Conservation (phyloP, 2,888 invertebrate genomes). For the Drosophila paranaensis region DNA sequence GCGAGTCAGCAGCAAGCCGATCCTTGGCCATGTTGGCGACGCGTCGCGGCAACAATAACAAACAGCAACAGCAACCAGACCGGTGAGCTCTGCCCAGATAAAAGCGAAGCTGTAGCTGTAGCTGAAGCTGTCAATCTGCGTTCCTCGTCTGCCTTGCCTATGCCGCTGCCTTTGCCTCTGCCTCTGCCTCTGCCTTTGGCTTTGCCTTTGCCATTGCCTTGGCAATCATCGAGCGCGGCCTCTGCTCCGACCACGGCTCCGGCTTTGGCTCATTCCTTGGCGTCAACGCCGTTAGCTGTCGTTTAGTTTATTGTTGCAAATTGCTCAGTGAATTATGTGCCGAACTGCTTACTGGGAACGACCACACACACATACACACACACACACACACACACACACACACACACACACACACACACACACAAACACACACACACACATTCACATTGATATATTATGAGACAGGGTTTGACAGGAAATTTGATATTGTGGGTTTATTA, state of each 20-base stretch:
- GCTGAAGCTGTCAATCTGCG: slow-evolving; percentile 69
- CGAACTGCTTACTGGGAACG: slow-evolving; percentile 72
- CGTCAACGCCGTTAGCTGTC: slow-evolving; percentile 78
- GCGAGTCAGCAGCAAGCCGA: slow-evolving; percentile 50
- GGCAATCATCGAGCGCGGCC: slow-evolving; percentile 32
- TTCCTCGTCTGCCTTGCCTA: slow-evolving; percentile 51
- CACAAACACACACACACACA: slow-evolving; percentile 42
- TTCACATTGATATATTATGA: slow-evolving; percentile 18
- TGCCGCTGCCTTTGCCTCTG: slow-evolving; percentile 23
- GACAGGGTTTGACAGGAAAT: slow-evolving; percentile 65
- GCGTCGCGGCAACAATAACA: slow-evolving; percentile 50
- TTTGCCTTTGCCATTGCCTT: slow-evolving; percentile 24
- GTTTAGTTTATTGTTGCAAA: slow-evolving; percentile 78
- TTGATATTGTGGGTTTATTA: slow-evolving; percentile 68
- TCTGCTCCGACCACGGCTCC: slow-evolving; percentile 34
- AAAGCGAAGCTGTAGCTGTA: slow-evolving; percentile 35
- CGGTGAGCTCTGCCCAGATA: slow-evolving; percentile 40
- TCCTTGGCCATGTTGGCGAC: slow-evolving; percentile 58
- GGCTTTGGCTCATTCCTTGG: slow-evolving; percentile 66
- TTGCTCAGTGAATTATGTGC: slow-evolving; percentile 76
- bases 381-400: slow-evolving; percentile 38
- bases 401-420: slow-evolving; percentile 58
- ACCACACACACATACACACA: slow-evolving; percentile 66
- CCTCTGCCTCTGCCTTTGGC: slow-evolving; percentile 20
- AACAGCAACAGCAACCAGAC: slow-evolving; percentile 28